A percentile compares a stretch with the other conserved stretches of the same genome.
Conservation (phyloP, 2,888 invertebrate genomes). For the Timema cristinae region DNA sequence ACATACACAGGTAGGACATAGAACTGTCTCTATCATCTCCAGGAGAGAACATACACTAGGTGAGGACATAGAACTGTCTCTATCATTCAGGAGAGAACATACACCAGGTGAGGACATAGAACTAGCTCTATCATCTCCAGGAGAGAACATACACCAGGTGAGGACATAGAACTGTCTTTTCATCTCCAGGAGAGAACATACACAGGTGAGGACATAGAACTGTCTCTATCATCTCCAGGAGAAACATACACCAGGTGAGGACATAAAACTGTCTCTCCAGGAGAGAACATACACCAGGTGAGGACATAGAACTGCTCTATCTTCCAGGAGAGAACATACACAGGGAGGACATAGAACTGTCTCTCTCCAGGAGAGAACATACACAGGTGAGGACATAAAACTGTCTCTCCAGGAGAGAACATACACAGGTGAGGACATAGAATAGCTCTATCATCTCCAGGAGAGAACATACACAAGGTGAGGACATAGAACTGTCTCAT, state of each 20-base stretch:
- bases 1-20: too few relatives aligned
- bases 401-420: constrained; percentile 69
- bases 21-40: too few relatives aligned
- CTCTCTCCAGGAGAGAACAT: constrained; percentile 64
- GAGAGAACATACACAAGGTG: constrained; percentile 97
- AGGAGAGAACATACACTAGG: constrained; percentile 98
- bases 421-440: constrained; percentile 56
- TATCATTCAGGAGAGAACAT: too few relatives aligned
- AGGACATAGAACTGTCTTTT: too few relatives aligned
- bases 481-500: too few relatives aligned
- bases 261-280: too few relatives aligned
- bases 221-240: too few relatives aligned
- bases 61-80: constrained; percentile 43
- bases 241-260: constrained; percentile 88
- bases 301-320: too few relatives aligned
- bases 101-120: constrained; percentile 68
- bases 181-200: constrained; percentile 62
- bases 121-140: too few relatives aligned
- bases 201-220: constrained; percentile 58
- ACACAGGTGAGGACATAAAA: constrained; percentile 57
- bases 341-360: too few relatives aligned
- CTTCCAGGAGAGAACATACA: too few relatives aligned
- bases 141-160: constrained; percentile 97
- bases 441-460: too few relatives aligned
- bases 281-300: constrained; percentile 97